These are phyloP conservation scores for Polyommatus icarus DNA, from an alignment of 2,888 invertebrate species.

Conservation along the genomic window DNA sequence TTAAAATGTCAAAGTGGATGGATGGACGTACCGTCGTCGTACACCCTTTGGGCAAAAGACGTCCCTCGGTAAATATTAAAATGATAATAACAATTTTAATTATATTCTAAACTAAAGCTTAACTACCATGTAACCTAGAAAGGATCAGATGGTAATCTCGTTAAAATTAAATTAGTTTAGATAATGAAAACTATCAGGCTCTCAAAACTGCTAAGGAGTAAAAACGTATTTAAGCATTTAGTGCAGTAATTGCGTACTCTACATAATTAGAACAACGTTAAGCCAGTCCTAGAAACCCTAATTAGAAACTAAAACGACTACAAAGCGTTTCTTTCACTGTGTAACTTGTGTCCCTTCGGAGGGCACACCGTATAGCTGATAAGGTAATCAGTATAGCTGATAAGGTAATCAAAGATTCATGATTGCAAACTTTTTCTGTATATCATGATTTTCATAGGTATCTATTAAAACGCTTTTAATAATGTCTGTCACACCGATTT, in stretches of 20 bases:
- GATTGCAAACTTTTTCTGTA: not conserved
- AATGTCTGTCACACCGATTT: too few relatives aligned
- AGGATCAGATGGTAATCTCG: not conserved
- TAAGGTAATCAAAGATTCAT: not conserved
- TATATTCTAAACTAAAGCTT: not conserved
- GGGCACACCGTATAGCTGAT: not conserved
- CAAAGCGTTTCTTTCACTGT: not conserved
- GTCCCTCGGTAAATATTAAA: not conserved
- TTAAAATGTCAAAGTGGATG: too few relatives aligned
- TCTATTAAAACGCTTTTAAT: too few relatives aligned
- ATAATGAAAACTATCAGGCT: not conserved
- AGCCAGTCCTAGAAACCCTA: constrained; percentile 23
- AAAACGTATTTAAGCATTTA: constrained; percentile 18
- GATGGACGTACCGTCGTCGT: too few relatives aligned
- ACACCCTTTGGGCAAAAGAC: not conserved
- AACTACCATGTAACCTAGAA: not conserved
- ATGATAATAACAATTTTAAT: not conserved
- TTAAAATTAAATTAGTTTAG: constrained; percentile 18
- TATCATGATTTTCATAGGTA: too few relatives aligned
- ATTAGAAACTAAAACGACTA: not conserved
- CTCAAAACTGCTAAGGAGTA: not conserved
- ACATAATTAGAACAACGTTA: constrained; percentile 20
- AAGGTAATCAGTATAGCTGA: not conserved
- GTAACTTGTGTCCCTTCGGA: not conserved
- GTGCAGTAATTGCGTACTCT: constrained; percentile 22